Percentiles rank a stretch among this genome's conserved stretches.
Evolutionary conservation across 2,113 vertebrate genomes (phyloP).

Genomic region (Todiramphus chloris): DNA sequence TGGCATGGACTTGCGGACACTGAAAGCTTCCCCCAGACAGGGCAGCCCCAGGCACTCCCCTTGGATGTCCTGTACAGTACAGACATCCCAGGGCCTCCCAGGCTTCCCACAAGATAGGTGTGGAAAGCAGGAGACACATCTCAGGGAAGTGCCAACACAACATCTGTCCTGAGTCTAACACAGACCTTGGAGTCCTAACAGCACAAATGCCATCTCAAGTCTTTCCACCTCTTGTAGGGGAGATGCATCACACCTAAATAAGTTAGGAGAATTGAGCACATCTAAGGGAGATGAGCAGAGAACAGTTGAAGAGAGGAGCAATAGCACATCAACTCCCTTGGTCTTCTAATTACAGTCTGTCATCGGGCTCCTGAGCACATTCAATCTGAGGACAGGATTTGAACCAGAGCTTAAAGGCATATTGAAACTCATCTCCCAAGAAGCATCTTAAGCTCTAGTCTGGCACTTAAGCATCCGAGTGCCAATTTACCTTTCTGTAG

Average conservation of each 20-base stretch:
- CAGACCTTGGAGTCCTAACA: neutral
- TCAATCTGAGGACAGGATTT: neutral
- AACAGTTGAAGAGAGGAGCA: neutral
- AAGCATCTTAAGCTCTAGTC: neutral
- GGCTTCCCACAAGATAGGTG: neutral
- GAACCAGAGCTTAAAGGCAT: neutral
- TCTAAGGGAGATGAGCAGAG: no score
- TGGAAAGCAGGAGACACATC: neutral
- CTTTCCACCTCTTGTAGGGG: neutral
- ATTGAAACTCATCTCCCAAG: neutral
- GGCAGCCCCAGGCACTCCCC: fast-evolving
- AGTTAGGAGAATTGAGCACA: neutral
- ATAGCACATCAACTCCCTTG: fast-evolving
- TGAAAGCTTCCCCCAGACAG: neutral
- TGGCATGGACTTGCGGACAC: neutral
- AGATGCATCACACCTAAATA: no score
- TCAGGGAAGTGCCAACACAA: neutral
- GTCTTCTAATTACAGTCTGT: neutral
- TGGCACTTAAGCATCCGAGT: neutral
- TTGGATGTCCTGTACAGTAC: neutral
- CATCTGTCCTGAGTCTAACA: neutral
- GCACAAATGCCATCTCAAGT: fast-evolving
- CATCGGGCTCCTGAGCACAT: neutral
- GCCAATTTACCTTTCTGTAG: neutral
- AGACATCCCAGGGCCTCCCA: neutral